phyloP scores from a whole-genome alignment of 1,140 invertebrate genomes.

The Drepana arcuata region DNA sequence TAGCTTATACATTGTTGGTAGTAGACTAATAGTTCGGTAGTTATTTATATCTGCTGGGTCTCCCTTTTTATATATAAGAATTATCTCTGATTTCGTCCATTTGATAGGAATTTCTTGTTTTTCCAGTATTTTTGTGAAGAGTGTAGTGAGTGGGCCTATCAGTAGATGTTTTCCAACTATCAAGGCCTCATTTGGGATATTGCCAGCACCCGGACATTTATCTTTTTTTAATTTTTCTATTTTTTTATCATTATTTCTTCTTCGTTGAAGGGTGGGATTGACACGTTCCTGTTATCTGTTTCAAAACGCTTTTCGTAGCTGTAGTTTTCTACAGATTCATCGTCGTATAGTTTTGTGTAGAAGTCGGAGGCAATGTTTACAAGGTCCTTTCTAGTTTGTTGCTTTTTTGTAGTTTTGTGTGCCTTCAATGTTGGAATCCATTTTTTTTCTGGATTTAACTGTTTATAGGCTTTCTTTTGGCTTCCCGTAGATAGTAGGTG shows the following conservation, averaged over 20 bases:
- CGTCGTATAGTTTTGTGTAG: conserved; percentile 10
- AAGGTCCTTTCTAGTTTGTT: conserved; percentile 10
- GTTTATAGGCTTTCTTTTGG: conserved; percentile 12
- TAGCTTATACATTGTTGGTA: conserved; percentile 13
- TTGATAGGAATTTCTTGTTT: conserved; percentile 6
- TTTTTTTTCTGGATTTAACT: conserved; percentile 9
- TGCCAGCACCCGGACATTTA: conserved; percentile 12
- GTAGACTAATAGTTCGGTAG: conserved; percentile 12
- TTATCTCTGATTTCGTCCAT: conserved; percentile 12
- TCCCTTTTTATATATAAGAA: conserved; percentile 17
- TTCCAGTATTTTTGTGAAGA: conserved; percentile 11
- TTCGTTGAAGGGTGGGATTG: conserved; percentile 2
- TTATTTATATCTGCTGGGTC: conserved; percentile 11
- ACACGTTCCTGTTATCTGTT: conserved; percentile 1
- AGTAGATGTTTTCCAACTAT: conserved; percentile 8
- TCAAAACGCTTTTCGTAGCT: not conserved
- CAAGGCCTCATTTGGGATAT: conserved; percentile 11
- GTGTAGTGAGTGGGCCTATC: conserved; percentile 1
- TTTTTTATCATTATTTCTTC: conserved; percentile 9
- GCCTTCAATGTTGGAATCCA: conserved; percentile 8
- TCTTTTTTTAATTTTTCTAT: conserved; percentile 12
- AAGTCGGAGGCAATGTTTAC: conserved; percentile 14
- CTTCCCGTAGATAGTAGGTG: conserved; percentile 5
- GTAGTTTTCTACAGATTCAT: not conserved
- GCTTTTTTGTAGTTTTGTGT: not conserved